Evolutionary conservation across 1,140 invertebrate species (phyloP).

Genomic region (Calycopis cecrops): DNA sequence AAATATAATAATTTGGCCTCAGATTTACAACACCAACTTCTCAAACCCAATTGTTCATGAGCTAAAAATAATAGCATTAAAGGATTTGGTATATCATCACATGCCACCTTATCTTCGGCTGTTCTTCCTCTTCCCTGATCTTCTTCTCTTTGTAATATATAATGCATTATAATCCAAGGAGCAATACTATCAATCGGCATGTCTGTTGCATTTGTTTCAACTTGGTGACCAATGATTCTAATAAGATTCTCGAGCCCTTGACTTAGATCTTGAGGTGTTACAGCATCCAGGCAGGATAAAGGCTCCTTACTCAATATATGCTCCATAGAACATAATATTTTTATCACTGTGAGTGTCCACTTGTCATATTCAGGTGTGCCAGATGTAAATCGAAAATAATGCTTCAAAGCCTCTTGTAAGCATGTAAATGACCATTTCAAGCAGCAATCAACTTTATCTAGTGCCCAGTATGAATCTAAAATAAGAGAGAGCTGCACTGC

Average conservation of each 20-base stretch:
- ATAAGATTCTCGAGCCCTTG: conserved; percentile 86
- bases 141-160: conserved; percentile 81
- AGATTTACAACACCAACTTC: conserved; percentile 84
- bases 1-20: conserved; percentile 87
- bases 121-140: conserved; percentile 57
- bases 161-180: conserved; percentile 91
- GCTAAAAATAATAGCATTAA: conserved; percentile 87
- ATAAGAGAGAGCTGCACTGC: conserved; percentile 78
- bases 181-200: conserved; percentile 83
- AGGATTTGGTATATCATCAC: conserved; percentile 82
- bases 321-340: conserved; percentile 81
- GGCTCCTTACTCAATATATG: conserved; percentile 78
- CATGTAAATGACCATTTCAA: conserved; percentile 85
- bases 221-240: conserved; percentile 83
- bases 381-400: conserved; percentile 73
- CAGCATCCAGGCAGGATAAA: conserved; percentile 66
- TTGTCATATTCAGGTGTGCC: conserved; percentile 75
- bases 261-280: conserved; percentile 74
- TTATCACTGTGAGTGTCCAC: conserved; percentile 80
- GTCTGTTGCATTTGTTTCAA: conserved; percentile 79
- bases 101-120: conserved; percentile 65
- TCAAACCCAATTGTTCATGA: conserved; percentile 89
- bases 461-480: conserved; percentile 82
- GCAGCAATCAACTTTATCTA: conserved; percentile 77
- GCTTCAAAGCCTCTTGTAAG: conserved; percentile 78